phyloP scores from a whole-genome alignment of 2,888 invertebrate genomes.

The Crocallis elinguaria region DNA sequence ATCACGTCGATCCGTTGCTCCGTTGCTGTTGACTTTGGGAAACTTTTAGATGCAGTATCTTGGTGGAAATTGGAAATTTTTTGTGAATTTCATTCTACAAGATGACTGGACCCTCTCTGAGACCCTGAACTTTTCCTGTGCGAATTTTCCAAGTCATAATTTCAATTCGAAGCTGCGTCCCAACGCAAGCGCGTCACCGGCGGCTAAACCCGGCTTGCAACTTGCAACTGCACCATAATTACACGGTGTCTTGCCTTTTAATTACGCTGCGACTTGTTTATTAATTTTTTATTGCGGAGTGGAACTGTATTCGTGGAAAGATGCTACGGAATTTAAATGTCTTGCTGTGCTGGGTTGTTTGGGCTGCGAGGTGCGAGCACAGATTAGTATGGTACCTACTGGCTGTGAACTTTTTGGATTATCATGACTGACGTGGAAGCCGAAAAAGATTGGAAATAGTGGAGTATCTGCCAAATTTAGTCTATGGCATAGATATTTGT shows the following conservation, averaged over 20 bases:
- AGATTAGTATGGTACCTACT: too few relatives aligned
- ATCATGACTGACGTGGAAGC: too few relatives aligned
- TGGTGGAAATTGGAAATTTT: too few relatives aligned
- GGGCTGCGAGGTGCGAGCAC: background rate
- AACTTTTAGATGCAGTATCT: too few relatives aligned
- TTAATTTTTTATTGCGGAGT: constrained; percentile 55
- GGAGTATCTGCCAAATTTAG: too few relatives aligned
- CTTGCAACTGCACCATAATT: constrained; percentile 52
- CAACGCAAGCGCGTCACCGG: background rate
- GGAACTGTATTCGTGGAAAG: constrained; percentile 29
- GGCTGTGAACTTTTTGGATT: too few relatives aligned
- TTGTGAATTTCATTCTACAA: too few relatives aligned
- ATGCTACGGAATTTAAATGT: constrained; percentile 29
- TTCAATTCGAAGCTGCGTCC: background rate
- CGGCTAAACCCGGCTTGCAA: background rate
- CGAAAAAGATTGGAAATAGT: too few relatives aligned
- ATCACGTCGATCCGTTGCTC: too few relatives aligned
- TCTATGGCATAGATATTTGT: too few relatives aligned
- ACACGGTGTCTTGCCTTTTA: constrained; percentile 67
- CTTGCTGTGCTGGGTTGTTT: background rate
- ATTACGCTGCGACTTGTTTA: constrained; percentile 64
- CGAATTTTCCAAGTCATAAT: background rate
- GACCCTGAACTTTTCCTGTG: background rate
- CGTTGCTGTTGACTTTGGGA: too few relatives aligned
- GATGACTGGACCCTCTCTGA: too few relatives aligned